Evolutionary conservation across 2,113 vertebrate species (phyloP), one percentile per base, ranked within the genome.

Genomic region (Aspiorhynchus laticeps): DNA sequence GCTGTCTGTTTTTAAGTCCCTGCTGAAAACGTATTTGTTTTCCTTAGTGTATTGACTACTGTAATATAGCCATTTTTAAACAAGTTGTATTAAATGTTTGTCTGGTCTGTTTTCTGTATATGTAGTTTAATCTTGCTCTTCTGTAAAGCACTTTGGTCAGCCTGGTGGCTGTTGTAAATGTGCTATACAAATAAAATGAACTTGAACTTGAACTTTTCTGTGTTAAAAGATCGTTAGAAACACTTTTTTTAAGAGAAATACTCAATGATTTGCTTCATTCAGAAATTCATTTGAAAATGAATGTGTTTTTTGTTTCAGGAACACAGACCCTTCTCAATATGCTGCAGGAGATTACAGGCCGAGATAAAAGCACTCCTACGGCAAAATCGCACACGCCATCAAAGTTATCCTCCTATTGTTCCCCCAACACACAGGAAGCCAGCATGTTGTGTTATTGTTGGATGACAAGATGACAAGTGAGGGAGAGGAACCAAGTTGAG

Each of bases 361-460:
- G 89, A 38, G 91, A 92, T 91, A 91, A 92, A 90, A 81, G 88
- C 88, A 83, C 69, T 87, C 84, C 90, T 91, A 86, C 90, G 88
- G 88, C 88, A 93, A 92, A 92, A 89, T 83, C 87, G 80, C 90
- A 87, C 88, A 90, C 84, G 87, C 87, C 93, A 94, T 95, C 95
- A 95, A 95, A 95, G 95, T 92, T 91, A 93, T 95, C 93, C 93
- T 93, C 86, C 93, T 77, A 95, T 95, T 95, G 95, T 95, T 95
- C 93, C 80, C 43, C 87, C 81, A 87, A 79, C 28, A n/a, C 88
- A 90, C 90, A 94, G 95, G 94, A 95, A 94, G 89, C 91, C 83
- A 90, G 93, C 90, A 88, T 93, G 90, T 92, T 93, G 90, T 95
- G 94, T 95, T 95, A 93, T 95, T 95, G 91, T 95, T 95, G 94